Conservation (phyloP, 2,113 vertebrate genomes). For the Heliornis fulica region DNA sequence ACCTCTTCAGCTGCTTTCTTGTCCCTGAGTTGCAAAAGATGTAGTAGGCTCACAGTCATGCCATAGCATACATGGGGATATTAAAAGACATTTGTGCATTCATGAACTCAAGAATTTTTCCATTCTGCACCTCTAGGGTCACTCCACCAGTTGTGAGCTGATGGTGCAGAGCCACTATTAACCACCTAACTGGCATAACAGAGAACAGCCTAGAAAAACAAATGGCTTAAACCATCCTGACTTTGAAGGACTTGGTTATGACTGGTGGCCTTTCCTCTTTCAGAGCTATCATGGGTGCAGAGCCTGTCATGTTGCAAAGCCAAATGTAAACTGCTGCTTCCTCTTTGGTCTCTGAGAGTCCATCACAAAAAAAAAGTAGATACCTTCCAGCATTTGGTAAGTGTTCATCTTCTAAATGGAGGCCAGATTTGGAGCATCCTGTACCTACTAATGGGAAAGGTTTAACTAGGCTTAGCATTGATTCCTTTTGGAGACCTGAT, state of each 20-base stretch:
- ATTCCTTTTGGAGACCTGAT: background rate
- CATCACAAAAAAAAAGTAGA: background rate
- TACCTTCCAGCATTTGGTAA: background rate
- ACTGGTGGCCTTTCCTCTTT: background rate
- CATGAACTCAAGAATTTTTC: background rate
- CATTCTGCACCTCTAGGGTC: background rate
- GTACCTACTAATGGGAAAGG: background rate
- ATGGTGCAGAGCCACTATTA: background rate
- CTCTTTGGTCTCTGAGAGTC: background rate
- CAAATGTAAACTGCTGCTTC: background rate
- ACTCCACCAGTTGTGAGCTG: background rate
- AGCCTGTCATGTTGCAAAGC: background rate
- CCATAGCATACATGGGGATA: accelerated
- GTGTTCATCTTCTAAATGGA: background rate
- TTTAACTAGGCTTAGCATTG: background rate
- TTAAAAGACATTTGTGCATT: background rate
- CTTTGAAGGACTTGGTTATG: background rate
- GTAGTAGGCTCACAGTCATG: background rate
- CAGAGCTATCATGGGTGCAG: background rate
- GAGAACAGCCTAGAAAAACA: background rate
- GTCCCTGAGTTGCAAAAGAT: background rate
- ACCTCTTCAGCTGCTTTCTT: background rate
- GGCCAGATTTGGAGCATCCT: background rate
- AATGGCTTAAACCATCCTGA: background rate
- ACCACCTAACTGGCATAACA: background rate